A percentile compares a stretch with the other conserved stretches of the same genome.
Conservation (phyloP, 2,888 invertebrate genomes). For the Morinoia aosen region DNA sequence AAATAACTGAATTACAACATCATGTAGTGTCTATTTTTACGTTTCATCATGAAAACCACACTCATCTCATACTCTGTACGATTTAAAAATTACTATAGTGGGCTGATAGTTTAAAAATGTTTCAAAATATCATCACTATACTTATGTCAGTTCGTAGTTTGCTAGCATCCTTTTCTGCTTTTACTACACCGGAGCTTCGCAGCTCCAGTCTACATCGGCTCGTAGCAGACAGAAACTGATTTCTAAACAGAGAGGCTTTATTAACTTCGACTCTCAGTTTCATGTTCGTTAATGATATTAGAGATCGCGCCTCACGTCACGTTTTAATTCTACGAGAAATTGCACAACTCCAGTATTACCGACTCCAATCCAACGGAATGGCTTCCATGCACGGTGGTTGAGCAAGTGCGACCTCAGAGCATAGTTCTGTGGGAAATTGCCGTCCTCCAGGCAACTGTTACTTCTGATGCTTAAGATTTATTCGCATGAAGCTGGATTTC, state of each 20-base stretch:
- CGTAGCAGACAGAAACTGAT: not conserved
- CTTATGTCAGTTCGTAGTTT: not conserved
- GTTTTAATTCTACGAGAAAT: not conserved
- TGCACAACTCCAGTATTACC: not conserved
- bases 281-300: not conserved
- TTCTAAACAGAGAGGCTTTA: not conserved
- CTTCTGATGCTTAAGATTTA: not conserved
- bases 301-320: not conserved
- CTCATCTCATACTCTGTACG: not conserved
- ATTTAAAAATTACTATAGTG: not conserved
- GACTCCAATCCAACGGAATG: not conserved
- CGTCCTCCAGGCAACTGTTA: not conserved
- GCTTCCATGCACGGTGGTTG: not conserved
- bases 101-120: not conserved
- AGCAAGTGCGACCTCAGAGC: not conserved
- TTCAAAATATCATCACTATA: not conserved
- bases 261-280: conserved; percentile 6
- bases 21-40: not conserved
- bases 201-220: not conserved
- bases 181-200: not conserved
- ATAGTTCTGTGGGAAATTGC: not conserved
- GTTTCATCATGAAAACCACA: not conserved
- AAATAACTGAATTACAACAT: not conserved
- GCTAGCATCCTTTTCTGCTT: not conserved
- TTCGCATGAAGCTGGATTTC: not conserved